These are phyloP conservation scores for Myxocyprinus asiaticus DNA, from an alignment of 2,113 vertebrate genomes.

Conservation along the genomic window DNA sequence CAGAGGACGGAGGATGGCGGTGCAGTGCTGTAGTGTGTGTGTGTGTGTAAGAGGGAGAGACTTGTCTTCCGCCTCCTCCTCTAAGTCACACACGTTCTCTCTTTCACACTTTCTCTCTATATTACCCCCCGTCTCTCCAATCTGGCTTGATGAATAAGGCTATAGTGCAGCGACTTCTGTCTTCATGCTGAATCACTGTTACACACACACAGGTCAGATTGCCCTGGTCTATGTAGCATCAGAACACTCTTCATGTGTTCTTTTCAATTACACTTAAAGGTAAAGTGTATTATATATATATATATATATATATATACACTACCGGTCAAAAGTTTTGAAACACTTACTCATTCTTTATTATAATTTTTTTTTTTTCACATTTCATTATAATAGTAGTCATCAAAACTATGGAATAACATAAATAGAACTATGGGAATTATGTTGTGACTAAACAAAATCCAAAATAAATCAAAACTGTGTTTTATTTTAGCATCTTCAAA, in stretches of 20 bases:
- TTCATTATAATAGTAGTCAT: too few relatives aligned
- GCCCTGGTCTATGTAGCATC: neutral
- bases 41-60: constrained; percentile 16
- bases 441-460: too few relatives aligned
- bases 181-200: constrained; percentile 42
- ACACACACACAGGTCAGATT: neutral
- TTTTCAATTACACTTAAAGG: neutral
- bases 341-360: too few relatives aligned
- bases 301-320: too few relatives aligned
- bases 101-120: constrained; percentile 7
- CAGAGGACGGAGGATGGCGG: constrained; percentile 42
- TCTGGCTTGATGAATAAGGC: constrained; percentile 57
- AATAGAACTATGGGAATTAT: too few relatives aligned
- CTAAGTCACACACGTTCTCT: constrained; percentile 8
- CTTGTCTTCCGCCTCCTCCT: neutral
- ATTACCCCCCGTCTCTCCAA: constrained; percentile 46
- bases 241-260: neutral
- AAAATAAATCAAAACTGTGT: too few relatives aligned
- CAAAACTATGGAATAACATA: too few relatives aligned
- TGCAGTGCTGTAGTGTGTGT: constrained; percentile 31
- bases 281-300: neutral
- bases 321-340: too few relatives aligned
- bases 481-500: too few relatives aligned
- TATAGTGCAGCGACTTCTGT: constrained; percentile 42
- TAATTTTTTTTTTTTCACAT: too few relatives aligned